phyloP scores from a whole-genome alignment of 1,140 invertebrate species.

The Zaprionus taronus region DNA sequence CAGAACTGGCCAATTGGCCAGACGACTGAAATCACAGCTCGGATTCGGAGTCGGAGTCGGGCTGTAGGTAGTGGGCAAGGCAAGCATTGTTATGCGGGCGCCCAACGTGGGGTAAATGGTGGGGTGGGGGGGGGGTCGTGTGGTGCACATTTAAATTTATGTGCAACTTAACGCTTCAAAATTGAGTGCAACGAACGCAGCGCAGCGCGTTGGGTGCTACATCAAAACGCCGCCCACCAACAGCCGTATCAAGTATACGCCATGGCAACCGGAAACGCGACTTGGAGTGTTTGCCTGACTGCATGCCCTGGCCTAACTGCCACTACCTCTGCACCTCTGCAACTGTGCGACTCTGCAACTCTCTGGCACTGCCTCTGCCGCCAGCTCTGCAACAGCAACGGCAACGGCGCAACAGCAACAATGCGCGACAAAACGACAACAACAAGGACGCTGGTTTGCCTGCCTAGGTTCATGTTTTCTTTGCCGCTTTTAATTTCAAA shows the following conservation, averaged over 20 bases:
- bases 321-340: conserved; percentile 49
- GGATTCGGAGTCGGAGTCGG: background rate
- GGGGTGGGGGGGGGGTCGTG: background rate
- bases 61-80: background rate
- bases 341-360: conserved; percentile 29
- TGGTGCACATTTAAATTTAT: conserved; percentile 76
- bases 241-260: conserved; percentile 78
- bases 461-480: conserved; percentile 81
- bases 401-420: conserved; percentile 62
- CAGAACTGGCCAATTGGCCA: conserved; percentile 4
- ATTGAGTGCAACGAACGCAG: conserved; percentile 80
- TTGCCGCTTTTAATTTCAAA: conserved; percentile 83
- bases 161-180: conserved; percentile 83
- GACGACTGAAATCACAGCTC: conserved; percentile 8
- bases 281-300: conserved; percentile 80
- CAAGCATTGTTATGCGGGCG: background rate
- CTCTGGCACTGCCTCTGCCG: conserved; percentile 32
- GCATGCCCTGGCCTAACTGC: conserved; percentile 39
- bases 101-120: background rate
- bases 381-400: conserved; percentile 19
- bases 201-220: conserved; percentile 21
- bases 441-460: conserved; percentile 75
- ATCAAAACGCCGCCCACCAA: conserved; percentile 61
- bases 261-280: conserved; percentile 74
- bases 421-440: conserved; percentile 64